Evolutionary conservation across 2,888 invertebrate species (phyloP).

Genomic region (Diarsia dahlii): DNA sequence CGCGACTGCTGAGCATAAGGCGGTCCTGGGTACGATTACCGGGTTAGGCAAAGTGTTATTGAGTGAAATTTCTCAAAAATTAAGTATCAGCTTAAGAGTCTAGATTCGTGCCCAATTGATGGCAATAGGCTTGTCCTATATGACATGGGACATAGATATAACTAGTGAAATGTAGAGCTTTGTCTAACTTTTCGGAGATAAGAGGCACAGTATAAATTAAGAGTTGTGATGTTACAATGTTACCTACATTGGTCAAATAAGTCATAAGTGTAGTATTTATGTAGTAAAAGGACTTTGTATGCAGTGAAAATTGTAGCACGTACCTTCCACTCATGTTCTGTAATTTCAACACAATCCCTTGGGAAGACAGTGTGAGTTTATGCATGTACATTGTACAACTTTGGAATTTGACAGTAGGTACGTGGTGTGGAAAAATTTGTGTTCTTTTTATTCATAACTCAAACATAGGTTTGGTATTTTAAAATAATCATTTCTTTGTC

Average conservation of each 20-base stretch:
- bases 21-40: not conserved
- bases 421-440: not conserved
- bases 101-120: too few species aligned
- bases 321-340: not conserved
- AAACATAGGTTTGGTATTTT: not conserved
- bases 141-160: not conserved
- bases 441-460: not conserved
- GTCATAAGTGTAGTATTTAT: not conserved
- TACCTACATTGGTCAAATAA: too few species aligned
- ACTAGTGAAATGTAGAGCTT: too few species aligned
- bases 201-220: too few species aligned
- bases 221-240: not conserved
- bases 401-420: not conserved
- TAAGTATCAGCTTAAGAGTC: too few species aligned
- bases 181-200: not conserved
- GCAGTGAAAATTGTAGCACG: not conserved
- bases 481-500: not conserved
- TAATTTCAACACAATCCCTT: not conserved
- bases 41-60: not conserved
- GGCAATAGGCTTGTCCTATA: not conserved
- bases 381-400: slow-evolving; percentile 3
- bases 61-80: too few species aligned
- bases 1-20: not conserved
- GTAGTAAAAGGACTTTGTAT: not conserved
- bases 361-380: too few species aligned